A percentile compares a stretch with the other conserved stretches of the same genome.
These are phyloP conservation scores for Actenoides lindsayi DNA, from an alignment of 2,113 vertebrate genomes.

Conservation along the genomic window DNA sequence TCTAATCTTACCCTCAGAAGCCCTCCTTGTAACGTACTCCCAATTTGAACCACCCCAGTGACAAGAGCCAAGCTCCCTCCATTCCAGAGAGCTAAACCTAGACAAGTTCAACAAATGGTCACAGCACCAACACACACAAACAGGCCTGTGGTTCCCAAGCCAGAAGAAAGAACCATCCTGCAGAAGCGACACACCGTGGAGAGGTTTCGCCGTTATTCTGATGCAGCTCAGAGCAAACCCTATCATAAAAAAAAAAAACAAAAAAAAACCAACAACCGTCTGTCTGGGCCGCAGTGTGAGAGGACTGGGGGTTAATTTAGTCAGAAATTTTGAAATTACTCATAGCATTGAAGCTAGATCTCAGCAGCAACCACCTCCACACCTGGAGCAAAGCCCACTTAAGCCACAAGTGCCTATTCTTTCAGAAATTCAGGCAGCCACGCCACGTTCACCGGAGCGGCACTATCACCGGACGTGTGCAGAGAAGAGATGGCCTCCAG, in stretches of 20 bases:
- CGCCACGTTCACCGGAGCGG: neutral
- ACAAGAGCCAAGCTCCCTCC: neutral
- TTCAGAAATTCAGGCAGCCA: neutral
- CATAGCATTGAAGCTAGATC: neutral
- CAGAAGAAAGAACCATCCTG: neutral
- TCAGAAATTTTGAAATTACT: neutral
- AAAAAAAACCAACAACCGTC: neutral
- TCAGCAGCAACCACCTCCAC: conserved; percentile 16
- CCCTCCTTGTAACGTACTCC: neutral
- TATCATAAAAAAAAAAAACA: neutral
- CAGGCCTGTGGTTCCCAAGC: neutral
- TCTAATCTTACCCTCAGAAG: neutral
- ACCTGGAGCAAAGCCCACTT: neutral
- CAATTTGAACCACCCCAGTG: neutral
- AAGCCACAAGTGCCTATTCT: neutral
- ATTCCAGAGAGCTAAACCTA: neutral
- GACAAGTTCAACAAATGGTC: neutral
- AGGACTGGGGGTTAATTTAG: neutral
- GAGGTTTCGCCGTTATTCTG: neutral
- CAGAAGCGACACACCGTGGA: neutral
- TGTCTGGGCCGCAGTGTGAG: neutral
- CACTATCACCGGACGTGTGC: neutral
- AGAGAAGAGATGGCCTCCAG: neutral
- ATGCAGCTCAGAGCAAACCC: neutral
- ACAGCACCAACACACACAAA: neutral